Base-by-base conservation (phyloP, 1,140 invertebrate genomes). In the Drosophila subpulchrella region DNA sequence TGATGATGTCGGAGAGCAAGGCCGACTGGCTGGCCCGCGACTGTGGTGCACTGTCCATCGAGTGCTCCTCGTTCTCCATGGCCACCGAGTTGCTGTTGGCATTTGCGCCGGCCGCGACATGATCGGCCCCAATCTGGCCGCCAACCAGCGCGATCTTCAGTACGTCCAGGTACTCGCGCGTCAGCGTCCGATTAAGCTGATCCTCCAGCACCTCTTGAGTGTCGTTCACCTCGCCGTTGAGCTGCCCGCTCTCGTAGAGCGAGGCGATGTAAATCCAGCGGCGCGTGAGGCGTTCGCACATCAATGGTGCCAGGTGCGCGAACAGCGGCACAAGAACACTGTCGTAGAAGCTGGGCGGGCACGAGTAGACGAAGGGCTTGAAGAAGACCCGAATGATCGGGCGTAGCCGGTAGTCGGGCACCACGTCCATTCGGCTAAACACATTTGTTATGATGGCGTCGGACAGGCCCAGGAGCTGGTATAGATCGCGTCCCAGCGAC, bases 141-240 rank as follows among this genome's bases (percentile, higher is more conserved):
- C 94, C 94, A 20, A 94, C 93, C 34, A 94, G 70, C 0, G 93
- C 94, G 0, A 96, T 95, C 93, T 96, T 96, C 0, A 98, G 90
- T 1, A 98, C 94, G 72, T 97, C 97, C 6, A 98, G 91, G 88
- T 98, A 97, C 92, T 98, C 97, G 67, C 97, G 94, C 0, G 97
- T 97, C n/a, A 98, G 92, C 60, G 96, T 96, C 47, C 97, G 93
- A 59, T 97, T 97, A 4, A 98, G 93, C 93, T 98, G 97, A 86
- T 98, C 97, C 82, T 98, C 96, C 0, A 98, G 93, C 2, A 98
- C 95, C 93, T 98, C 97, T 91, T 97, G 96, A 12, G 96, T 95
- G 83, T 98, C 96, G 81, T 96, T 95, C 50, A 96, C 95, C 73
- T 97, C 96, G 61, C 97, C 96, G 80, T 97, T 96, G 0, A 96